A percentile compares a stretch with the other conserved stretches of the same genome.
Evolutionary conservation across 2,888 invertebrate genomes (phyloP).

Genomic region (Drosophila peninsularis): DNA sequence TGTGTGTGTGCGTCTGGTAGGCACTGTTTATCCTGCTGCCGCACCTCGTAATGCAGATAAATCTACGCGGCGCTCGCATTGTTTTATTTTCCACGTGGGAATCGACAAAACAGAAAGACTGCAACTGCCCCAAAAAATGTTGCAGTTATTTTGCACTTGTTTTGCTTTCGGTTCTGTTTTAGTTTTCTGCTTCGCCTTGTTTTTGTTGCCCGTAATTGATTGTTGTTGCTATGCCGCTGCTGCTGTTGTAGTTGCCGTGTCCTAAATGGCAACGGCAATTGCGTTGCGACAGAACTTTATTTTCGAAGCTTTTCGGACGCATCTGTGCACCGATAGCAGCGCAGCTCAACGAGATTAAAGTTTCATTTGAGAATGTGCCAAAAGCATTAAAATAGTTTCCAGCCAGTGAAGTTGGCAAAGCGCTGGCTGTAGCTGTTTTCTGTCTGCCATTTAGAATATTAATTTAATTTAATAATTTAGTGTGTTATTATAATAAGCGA

Average conservation of each 20-base stretch:
- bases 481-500: too few relatives aligned
- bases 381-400: slow-evolving; percentile 58
- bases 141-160: slow-evolving; percentile 51
- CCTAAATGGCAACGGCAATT: slow-evolving; percentile 10
- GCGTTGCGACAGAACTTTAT: slow-evolving; percentile 54
- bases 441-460: neutral
- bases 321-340: slow-evolving; percentile 11
- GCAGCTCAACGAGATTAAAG: slow-evolving; percentile 44
- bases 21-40: slow-evolving; percentile 50
- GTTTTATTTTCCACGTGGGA: slow-evolving; percentile 79
- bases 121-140: slow-evolving; percentile 54
- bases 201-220: slow-evolving; percentile 46
- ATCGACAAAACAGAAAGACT: slow-evolving; percentile 47
- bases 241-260: slow-evolving; percentile 31
- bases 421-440: neutral
- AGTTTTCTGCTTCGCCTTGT: slow-evolving; percentile 27
- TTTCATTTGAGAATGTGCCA: slow-evolving; percentile 73
- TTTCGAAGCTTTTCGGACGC: slow-evolving; percentile 42
- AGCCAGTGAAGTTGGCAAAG: slow-evolving; percentile 35
- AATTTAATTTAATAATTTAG: too few relatives aligned
- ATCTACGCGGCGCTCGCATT: slow-evolving; percentile 67
- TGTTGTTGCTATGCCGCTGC: slow-evolving; percentile 21
- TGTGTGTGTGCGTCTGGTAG: slow-evolving; percentile 22
- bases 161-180: slow-evolving; percentile 41
- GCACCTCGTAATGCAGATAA: slow-evolving; percentile 68